These are phyloP conservation scores for Ispidina lecontei DNA, from an alignment of 2,797 vertebrate genomes.

Conservation along the genomic window DNA sequence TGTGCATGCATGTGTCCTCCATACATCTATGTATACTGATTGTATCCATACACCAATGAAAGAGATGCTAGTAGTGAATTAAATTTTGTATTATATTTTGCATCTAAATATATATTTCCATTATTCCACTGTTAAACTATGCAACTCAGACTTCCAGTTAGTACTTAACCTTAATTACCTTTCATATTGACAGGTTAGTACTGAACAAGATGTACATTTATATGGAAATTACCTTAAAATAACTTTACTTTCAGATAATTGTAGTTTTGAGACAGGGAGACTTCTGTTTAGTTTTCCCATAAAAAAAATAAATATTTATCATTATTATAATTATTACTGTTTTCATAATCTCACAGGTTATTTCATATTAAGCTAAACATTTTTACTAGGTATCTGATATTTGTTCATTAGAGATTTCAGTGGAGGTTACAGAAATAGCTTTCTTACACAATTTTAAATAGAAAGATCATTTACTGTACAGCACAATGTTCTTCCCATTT, in stretches of 20 bases:
- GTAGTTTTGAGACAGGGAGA: background rate
- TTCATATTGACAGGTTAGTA: conserved; percentile 23
- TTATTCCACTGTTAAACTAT: conserved; percentile 16
- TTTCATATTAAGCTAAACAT: background rate
- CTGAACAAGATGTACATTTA: conserved; percentile 54
- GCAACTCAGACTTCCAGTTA: conserved; percentile 52
- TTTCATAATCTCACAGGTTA: background rate
- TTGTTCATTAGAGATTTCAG: background rate
- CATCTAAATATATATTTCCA: background rate
- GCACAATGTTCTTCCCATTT: background rate
- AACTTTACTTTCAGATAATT: background rate
- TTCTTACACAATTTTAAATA: background rate
- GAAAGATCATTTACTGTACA: background rate
- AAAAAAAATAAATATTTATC: background rate
- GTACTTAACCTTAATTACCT: background rate
- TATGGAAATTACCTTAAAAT: conserved; percentile 43
- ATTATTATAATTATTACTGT: too few species aligned
- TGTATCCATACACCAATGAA: background rate
- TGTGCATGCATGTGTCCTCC: background rate
- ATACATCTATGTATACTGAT: background rate
- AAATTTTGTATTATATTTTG: background rate
- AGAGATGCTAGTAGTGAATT: background rate
- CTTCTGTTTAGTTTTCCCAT: background rate
- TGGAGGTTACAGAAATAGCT: background rate
- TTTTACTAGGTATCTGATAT: background rate